Conservation (phyloP, 2,797 vertebrate genomes). For the Xenopus petersii region DNA sequence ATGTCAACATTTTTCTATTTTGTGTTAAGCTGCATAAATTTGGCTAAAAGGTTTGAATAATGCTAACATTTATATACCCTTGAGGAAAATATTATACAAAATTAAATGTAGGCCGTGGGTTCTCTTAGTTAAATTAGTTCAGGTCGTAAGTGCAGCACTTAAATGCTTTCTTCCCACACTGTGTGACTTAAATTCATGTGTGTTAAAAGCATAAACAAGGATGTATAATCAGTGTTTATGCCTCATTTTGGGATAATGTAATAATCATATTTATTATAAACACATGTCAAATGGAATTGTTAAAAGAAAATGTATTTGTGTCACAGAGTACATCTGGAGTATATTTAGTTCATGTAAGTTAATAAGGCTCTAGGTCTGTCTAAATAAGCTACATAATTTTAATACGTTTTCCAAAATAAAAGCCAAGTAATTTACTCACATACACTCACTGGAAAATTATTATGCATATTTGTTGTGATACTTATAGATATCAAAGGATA, state of each 20-base stretch:
- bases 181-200: slow-evolving; percentile 36
- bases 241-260: slow-evolving; percentile 57
- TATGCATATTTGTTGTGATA: not conserved
- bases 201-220: slow-evolving; percentile 42
- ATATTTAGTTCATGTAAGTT: slow-evolving; percentile 63
- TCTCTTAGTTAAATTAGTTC: slow-evolving; percentile 35
- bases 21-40: slow-evolving; percentile 31
- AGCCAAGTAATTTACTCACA: slow-evolving; percentile 32
- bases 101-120: slow-evolving; percentile 25
- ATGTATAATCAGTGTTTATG: slow-evolving; percentile 45
- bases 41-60: slow-evolving; percentile 36
- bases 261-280: slow-evolving; percentile 63
- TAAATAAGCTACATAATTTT: slow-evolving; percentile 59
- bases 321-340: slow-evolving; percentile 62
- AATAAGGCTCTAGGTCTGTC: slow-evolving; percentile 54
- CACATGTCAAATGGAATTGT: slow-evolving; percentile 60
- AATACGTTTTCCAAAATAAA: slow-evolving; percentile 57
- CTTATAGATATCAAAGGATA: too few species aligned
- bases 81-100: slow-evolving; percentile 36
- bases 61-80: slow-evolving; percentile 28
- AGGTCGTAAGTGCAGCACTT: slow-evolving; percentile 26
- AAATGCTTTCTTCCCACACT: slow-evolving; percentile 44
- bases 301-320: slow-evolving; percentile 57
- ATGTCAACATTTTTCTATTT: too few species aligned
- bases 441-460: slow-evolving; percentile 26